Base-by-base conservation (phyloP, 2,888 invertebrate species). In the Agonopterix alstromeriana region DNA sequence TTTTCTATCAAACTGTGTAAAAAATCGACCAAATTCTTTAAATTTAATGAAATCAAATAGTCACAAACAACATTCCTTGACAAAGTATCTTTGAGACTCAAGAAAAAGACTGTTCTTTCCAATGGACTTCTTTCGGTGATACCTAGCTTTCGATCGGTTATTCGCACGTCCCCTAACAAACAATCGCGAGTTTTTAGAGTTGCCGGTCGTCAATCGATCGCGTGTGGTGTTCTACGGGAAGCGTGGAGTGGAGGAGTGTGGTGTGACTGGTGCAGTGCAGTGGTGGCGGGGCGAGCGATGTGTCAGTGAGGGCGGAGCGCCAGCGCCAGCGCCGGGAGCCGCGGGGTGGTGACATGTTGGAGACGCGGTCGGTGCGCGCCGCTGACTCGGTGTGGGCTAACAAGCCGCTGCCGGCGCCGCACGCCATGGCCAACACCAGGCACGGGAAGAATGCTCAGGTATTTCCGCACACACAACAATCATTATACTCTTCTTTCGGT, bases 361-460 rank as follows among this genome's bases (percentile, higher is more conserved):
- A 92, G 85, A 91, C 92, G 90, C 91, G 93, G 90, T 93, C 93
- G 75, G 90, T 91, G 84, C 93, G 93, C 84, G 92, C 92, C 90
- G 92, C 92, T 89, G 93, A 93, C 88, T 85, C 90, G 90, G 90
- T 91, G 84, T 90, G 90, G 92, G 91, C 90, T 88, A 90, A 84
- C 82, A 89, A 91, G 82, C 90, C 89, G 70, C 80, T 89, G 82
- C 89, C 89, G 77, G 89, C 87, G 76, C 89, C 89, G 60, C 87
- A 89, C 88, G 87, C 89, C 68, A 89, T 89, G 89, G 87, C 89
- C 63, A 89, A 77, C 75, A 71, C 82, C 57, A 77, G 89, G 70
- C 89, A 89, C 72, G 95, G 95, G 84, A 96, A 96, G 91, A 85
- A 82, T 56, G 91, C 94, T 78, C 93, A 92, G 86, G 88, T 87